Base-by-base conservation (phyloP, 2,797 vertebrate species). In the Sebastes wilsoni region DNA sequence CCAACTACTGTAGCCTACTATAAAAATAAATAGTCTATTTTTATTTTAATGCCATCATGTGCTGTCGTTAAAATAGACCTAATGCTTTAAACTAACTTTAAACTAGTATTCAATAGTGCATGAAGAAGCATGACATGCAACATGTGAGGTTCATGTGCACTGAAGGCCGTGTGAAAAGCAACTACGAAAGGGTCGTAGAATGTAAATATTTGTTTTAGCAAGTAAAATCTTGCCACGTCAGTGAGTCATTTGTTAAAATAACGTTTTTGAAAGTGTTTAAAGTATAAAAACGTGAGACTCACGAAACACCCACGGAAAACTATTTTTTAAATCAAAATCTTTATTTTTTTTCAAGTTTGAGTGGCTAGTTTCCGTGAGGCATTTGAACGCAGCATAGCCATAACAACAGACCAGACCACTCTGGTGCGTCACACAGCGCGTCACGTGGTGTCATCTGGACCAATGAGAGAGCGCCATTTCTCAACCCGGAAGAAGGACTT, bases 401-500 rank as follows among this genome's bases (percentile, higher is more conserved):
- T 59, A 75, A 81, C 66, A 83, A 83, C 83, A 85, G 64, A 36
- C 34, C 38, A 22, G 61, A 82, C 69, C 25, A 2, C 52, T 18
- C 4, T 1, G 4, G 1, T 2, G 55, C 65, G 59, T 81, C 73
- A 3, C 13, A 6, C 14, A 6, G 2, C 2, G 10, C 10, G 0
- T 77, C 88, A 93, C 87, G 23, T 90, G 89, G 6, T 28, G n/a
- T 0, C 1, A 9, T 13, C 42, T 2, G 28, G 71, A 58, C 95
- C 93, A 96, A 95, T 94, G 59, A 88, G 34, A 77, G 30, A 8
- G 64, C 75, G 52, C 2, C 3, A 23, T 84, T 20, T 49, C 58
- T n/a, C 5, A 64, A 90, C 91, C 92, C 94, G 94, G 94, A 95
- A 96, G 11, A 69, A 79, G 77, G 81, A 71, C 32, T 86, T 84